Evolutionary conservation across 2,888 invertebrate genomes (phyloP).

Genomic region (Napeogenes sylphis): DNA sequence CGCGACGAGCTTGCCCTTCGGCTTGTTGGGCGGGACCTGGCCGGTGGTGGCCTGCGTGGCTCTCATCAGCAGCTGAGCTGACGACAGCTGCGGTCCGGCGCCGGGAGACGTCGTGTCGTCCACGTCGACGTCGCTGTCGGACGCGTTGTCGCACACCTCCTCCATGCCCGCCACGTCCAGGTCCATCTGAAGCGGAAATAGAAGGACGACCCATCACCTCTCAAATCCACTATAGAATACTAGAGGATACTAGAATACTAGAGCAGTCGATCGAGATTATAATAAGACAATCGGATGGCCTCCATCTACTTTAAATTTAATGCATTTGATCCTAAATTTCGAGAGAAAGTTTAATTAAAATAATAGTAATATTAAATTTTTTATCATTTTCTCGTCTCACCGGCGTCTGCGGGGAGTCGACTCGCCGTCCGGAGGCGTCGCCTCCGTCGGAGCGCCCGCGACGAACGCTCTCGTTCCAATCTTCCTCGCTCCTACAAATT

Average conservation of each 20-base stretch:
- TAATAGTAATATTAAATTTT: too few species aligned
- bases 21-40: slow-evolving; percentile 32
- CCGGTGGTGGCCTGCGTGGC: slow-evolving; percentile 49
- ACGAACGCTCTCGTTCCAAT: slow-evolving; percentile 53
- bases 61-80: slow-evolving; percentile 65
- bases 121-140: slow-evolving; percentile 70
- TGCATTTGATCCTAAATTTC: too few species aligned
- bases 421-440: slow-evolving; percentile 40
- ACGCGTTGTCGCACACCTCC: slow-evolving; percentile 55
- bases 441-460: slow-evolving; percentile 52
- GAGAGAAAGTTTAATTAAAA: too few species aligned
- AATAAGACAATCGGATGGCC: too few species aligned
- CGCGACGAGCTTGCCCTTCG: slow-evolving; percentile 48
- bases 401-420: slow-evolving; percentile 33
- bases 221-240: neutral
- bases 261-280: too few species aligned
- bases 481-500: slow-evolving; percentile 60
- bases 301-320: too few species aligned
- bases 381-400: slow-evolving; percentile 13
- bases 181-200: slow-evolving; percentile 39
- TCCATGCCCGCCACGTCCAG: slow-evolving; percentile 51
- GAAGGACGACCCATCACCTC: neutral
- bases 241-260: too few species aligned
- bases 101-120: slow-evolving; percentile 52
- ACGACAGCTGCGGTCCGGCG: slow-evolving; percentile 50